Percentiles rank a stretch among this genome's conserved stretches.
phyloP scores from a whole-genome alignment of 2,113 vertebrate genomes.

The Origma solitaria region DNA sequence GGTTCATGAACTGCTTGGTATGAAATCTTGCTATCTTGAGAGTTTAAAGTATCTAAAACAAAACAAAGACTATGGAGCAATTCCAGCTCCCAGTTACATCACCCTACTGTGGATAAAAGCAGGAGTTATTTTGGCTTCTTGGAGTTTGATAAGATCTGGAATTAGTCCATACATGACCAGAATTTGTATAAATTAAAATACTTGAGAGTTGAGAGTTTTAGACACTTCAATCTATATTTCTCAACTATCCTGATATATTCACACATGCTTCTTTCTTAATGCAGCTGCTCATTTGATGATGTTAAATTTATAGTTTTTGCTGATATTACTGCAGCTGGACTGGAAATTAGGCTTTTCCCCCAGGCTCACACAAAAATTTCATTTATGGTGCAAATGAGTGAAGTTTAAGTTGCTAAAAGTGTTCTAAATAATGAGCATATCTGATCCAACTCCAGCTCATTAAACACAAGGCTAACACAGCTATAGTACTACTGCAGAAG shows the following conservation, averaged over 20 bases:
- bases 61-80: neutral
- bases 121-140: neutral
- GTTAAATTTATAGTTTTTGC: neutral
- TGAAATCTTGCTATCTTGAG: neutral
- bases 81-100: neutral
- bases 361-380: neutral
- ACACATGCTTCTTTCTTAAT: neutral
- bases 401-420: neutral
- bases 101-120: neutral
- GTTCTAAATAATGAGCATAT: neutral
- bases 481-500: neutral
- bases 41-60: neutral
- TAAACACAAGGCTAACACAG: neutral
- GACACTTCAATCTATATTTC: neutral
- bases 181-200: neutral
- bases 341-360: neutral
- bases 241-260: neutral
- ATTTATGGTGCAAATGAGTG: neutral
- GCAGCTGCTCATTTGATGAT: neutral
- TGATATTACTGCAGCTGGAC: neutral
- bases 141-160: neutral
- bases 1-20: neutral
- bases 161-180: neutral
- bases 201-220: neutral
- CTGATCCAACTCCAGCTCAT: neutral